Base-by-base conservation (phyloP, 2,113 vertebrate genomes). In the Scomber scombrus region DNA sequence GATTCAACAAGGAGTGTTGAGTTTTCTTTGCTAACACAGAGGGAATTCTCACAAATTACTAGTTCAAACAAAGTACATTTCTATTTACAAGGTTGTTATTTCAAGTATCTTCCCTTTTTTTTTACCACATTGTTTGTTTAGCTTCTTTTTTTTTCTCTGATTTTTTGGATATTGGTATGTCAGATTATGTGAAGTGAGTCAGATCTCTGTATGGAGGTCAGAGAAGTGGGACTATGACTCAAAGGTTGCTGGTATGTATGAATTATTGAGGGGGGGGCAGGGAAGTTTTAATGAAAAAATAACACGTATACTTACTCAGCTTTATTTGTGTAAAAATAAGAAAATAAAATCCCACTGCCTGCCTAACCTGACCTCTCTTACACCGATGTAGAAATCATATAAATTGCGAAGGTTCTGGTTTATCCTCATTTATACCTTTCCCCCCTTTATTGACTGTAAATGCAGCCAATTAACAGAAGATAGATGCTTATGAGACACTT, bases 181-280 rank as follows among this genome's bases (percentile, higher is more conserved):
- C 31, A 61, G 71, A 70, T 79, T 16, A 79, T 84, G 56, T 57
- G 61, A 75, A 70, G 65, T 90, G 85, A 88, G 86, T 85, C 75
- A 87, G 61, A 79, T 70, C 80, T 64, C 49, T 58, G 58, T 68
- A 74, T 65, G 71, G 81, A 83, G 88, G 85, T 88, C 91, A 83
- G 64, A 67, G 66, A 47, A 73, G 64, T 65, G 71, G 49, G 71
- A 75, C 77, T 75, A 56, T 89, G 86, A 85, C 83, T 90, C 81
- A 88, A 78, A 87, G 72, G 62, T 86, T 80, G 75, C 72, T 58
- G 26, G 55, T 75, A 81, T 90, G 55, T 75, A 81, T 90, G 71
- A 90, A 85, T 84, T 88, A 88, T 80, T 75, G 86, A 91, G 78
- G 81, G 52, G 47, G 8, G 34, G 34, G 34, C 63, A 79, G 76